These are phyloP conservation scores for Dusona sp. DNA, from an alignment of 2,888 invertebrate species.

Conservation along the genomic window DNA sequence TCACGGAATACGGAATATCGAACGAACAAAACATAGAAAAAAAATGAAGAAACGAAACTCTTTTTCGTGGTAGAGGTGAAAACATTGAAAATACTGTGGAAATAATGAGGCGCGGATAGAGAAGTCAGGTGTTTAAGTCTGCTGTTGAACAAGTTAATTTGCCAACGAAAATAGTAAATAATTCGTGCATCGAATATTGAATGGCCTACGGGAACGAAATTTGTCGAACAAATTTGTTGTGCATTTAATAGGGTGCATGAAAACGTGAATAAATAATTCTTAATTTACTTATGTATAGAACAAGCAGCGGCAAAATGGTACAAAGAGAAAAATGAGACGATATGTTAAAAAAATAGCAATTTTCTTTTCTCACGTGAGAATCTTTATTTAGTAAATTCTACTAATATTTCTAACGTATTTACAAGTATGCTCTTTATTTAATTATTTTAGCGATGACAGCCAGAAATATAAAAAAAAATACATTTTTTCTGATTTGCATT, in stretches of 20 bases:
- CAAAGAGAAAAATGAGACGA: background rate
- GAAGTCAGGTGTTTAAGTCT: constrained; percentile 43
- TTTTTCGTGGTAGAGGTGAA: background rate
- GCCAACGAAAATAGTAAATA: constrained; percentile 57
- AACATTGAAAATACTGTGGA: constrained; percentile 17
- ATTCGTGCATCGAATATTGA: constrained; percentile 57
- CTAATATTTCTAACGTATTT: background rate
- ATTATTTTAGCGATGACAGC: too few species aligned
- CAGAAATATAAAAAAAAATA: background rate
- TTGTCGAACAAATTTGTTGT: constrained; percentile 30
- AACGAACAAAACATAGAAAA: background rate
- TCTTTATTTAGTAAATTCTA: background rate
- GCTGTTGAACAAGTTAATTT: constrained; percentile 38
- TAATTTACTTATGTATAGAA: background rate
- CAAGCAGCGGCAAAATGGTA: background rate
- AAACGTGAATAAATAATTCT: background rate
- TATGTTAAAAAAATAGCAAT: background rate
- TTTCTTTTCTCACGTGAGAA: background rate
- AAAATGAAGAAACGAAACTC: background rate
- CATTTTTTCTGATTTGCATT: background rate
- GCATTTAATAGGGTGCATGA: constrained; percentile 41
- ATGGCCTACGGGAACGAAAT: constrained; percentile 52
- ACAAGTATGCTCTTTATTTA: too few species aligned
- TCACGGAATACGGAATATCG: constrained; percentile 37
- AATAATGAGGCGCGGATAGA: background rate